phyloP scores from a whole-genome alignment of 2,888 invertebrate species.

The Scrobipalpa atriplicella region DNA sequence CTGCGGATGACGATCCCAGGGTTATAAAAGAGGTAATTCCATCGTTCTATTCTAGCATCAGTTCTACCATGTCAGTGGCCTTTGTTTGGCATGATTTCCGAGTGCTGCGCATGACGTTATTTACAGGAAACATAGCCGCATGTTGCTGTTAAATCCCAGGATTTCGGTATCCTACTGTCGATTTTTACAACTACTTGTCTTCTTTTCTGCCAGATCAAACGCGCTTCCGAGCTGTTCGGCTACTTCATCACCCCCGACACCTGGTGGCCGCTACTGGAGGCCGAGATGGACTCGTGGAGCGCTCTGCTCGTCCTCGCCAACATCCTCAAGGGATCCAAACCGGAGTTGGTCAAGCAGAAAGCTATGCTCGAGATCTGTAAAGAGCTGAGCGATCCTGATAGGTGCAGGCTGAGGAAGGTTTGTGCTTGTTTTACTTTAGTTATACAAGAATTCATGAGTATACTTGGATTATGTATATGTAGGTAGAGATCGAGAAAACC shows the following conservation, averaged over 20 bases:
- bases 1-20: slow-evolving; percentile 85
- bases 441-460: not conserved
- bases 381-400: slow-evolving; percentile 81
- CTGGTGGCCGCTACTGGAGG: slow-evolving; percentile 87
- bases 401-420: slow-evolving; percentile 84
- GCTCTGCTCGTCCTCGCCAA: slow-evolving; percentile 83
- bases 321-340: slow-evolving; percentile 83
- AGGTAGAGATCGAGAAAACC: no score
- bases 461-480: no score
- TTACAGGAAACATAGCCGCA: no score
- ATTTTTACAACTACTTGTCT: not conserved
- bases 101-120: no score
- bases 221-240: slow-evolving; percentile 88
- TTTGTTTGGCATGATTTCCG: no score
- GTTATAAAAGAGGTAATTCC: slow-evolving; percentile 81
- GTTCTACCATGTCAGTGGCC: no score
- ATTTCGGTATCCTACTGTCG: no score
- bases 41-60: not conserved
- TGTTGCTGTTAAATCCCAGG: no score
- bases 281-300: slow-evolving; percentile 82
- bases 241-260: slow-evolving; percentile 87
- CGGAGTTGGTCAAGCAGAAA: slow-evolving; percentile 61
- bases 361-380: slow-evolving; percentile 80
- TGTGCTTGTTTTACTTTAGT: not conserved
- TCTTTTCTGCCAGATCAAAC: slow-evolving; percentile 71